phyloP scores from a whole-genome alignment of 2,888 invertebrate genomes.

The Furcula furcula region DNA sequence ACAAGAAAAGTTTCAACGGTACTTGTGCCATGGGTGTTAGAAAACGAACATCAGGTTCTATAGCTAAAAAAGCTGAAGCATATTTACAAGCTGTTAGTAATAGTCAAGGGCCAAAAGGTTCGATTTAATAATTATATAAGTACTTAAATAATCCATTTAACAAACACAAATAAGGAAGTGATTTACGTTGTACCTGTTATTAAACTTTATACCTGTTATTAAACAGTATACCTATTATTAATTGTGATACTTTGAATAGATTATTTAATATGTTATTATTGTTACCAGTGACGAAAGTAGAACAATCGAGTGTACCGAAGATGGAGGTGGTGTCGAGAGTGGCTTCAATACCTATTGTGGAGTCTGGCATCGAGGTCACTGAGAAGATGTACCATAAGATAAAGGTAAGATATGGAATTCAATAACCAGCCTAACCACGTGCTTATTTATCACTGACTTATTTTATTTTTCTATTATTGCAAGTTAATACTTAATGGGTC shows the following conservation, averaged over 20 bases:
- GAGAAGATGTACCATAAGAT: slow-evolving; percentile 88
- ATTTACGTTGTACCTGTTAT: neutral
- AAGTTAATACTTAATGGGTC: too few relatives aligned
- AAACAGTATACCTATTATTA: neutral
- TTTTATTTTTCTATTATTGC: neutral
- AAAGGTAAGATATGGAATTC: slow-evolving; percentile 88
- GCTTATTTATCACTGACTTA: neutral
- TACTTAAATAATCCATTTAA: too few relatives aligned
- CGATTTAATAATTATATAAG: too few relatives aligned
- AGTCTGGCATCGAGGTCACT: slow-evolving; percentile 87
- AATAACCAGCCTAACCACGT: neutral
- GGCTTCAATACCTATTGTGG: slow-evolving; percentile 91
- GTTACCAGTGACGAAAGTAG: slow-evolving; percentile 52
- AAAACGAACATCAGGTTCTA: slow-evolving; percentile 48
- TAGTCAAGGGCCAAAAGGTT: slow-evolving; percentile 49
- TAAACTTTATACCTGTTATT: neutral
- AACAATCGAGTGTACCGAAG: slow-evolving; percentile 66
- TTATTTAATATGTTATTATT: slow-evolving; percentile 7
- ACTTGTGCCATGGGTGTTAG: slow-evolving; percentile 53
- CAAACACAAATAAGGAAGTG: too few relatives aligned
- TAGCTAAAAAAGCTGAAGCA: slow-evolving; percentile 62
- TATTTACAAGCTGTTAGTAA: slow-evolving; percentile 64
- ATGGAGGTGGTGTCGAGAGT: slow-evolving; percentile 89
- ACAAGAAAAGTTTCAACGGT: slow-evolving; percentile 54
- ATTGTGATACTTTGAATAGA: too few relatives aligned